Conservation (phyloP, 2,888 invertebrate species). For the Drosophila paracracens region DNA sequence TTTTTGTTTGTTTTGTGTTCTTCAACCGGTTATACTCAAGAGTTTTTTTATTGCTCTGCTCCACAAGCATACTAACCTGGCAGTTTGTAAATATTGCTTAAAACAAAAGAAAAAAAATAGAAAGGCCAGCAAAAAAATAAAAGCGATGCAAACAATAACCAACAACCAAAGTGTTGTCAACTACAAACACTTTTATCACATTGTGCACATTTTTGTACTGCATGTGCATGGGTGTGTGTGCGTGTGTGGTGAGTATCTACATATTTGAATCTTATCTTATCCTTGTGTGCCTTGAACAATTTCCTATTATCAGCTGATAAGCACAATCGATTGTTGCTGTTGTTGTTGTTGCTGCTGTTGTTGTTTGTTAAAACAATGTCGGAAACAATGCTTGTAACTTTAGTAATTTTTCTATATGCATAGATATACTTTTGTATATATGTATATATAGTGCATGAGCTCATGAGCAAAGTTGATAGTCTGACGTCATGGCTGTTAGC, state of each 20-base stretch:
- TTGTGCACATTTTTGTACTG: slow-evolving; percentile 12
- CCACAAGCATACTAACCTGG: slow-evolving; percentile 24
- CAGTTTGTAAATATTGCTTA: slow-evolving; percentile 12
- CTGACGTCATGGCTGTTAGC: slow-evolving; percentile 56
- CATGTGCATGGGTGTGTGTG: not conserved
- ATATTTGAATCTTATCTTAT: slow-evolving; percentile 67
- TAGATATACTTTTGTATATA: not conserved
- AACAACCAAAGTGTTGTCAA: not conserved
- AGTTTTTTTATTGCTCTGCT: not conserved
- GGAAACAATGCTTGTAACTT: slow-evolving; percentile 46
- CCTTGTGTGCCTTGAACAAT: slow-evolving; percentile 56
- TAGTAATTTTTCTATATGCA: slow-evolving; percentile 27
- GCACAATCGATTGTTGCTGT: slow-evolving; percentile 31
- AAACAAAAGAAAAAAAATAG: not conserved
- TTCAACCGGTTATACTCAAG: slow-evolving; percentile 32
- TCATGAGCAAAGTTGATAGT: slow-evolving; percentile 35
- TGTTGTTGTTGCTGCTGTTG: slow-evolving; percentile 1
- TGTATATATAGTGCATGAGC: slow-evolving; percentile 26
- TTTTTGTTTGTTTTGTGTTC: slow-evolving; percentile 11
- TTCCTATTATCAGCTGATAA: slow-evolving; percentile 64
- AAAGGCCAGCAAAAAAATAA: not conserved
- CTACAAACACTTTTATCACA: slow-evolving; percentile 28
- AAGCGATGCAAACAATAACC: not conserved
- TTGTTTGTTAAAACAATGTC: slow-evolving; percentile 46
- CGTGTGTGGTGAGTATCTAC: slow-evolving; percentile 25